These are phyloP conservation scores for Atlantisia rogersi DNA, from an alignment of 2,113 vertebrate genomes.

Conservation along the genomic window DNA sequence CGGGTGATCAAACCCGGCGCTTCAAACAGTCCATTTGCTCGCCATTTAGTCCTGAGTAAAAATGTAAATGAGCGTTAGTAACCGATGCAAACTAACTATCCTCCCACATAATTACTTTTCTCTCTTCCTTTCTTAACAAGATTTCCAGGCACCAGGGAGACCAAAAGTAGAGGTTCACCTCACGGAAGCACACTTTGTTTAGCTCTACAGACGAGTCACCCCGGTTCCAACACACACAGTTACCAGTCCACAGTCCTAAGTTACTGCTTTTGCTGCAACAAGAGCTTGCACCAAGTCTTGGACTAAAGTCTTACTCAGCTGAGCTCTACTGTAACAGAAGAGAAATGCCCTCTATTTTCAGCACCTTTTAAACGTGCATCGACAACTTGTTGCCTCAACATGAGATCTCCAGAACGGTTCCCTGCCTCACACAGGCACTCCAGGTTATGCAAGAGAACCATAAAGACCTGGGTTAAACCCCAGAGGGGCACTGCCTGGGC, in stretches of 20 bases:
- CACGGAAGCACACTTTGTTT: background rate
- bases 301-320: background rate
- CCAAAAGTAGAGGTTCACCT: background rate
- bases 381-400: background rate
- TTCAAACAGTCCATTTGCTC: constrained; percentile 28
- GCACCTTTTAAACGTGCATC: background rate
- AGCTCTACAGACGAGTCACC: background rate
- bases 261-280: background rate
- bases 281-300: background rate
- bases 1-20: background rate
- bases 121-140: background rate
- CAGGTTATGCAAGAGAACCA: background rate
- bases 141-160: background rate
- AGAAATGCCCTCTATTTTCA: background rate
- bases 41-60: constrained; percentile 43
- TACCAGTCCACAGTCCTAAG: background rate
- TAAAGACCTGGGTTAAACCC: background rate
- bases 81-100: background rate
- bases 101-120: background rate
- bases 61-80: background rate
- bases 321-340: background rate
- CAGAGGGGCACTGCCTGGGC: background rate
- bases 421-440: background rate
- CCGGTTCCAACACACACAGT: background rate
- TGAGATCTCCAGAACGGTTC: background rate